Evolutionary conservation across 2,888 invertebrate genomes (phyloP), one percentile per base, ranked within the genome.

Genomic region (Cryptus armator): DNA sequence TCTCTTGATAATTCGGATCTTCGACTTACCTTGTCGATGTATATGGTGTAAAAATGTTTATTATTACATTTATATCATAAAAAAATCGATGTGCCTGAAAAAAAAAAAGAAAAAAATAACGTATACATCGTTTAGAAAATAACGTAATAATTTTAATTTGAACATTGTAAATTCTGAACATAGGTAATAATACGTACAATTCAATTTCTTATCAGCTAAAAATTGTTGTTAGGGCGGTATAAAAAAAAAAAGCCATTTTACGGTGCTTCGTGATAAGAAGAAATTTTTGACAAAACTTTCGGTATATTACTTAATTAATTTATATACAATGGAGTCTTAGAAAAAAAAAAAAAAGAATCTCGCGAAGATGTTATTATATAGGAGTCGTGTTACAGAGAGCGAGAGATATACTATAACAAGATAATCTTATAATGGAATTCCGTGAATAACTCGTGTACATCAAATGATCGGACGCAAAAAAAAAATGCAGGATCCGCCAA

Each of bases 71-170:
- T 48, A 2, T 10, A 1, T 24, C 3, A 3, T 24, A 2, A 24
- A 24, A 24, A 24, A 24, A 24, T 24, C 24, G 24, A 24, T 24
- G 24, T 24, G 24, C 2, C 2, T 2, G 16, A 14, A 2, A 5
- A 16, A 7, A 51, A 14, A 9, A 16, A 16, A 5, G n/a, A 16
- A 29, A 24, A 68, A 62, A 10, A 10, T n/a, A 64, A 68, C 29
- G 10, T 19, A 43, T 48, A 64, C 62, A 44, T 81, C 67, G 43
- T 62, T 83, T 86, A 84, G 77, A 84, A 86, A 81, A 86, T 83
- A 86, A 84, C 78, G 70, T 79, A 75, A 83, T 86, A 75, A 56
- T 81, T 84, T 84, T 86, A 74, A 84, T 84, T 86, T 79, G 84
- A 84, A 84, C 78, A 79, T 77, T 14, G 64, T 70, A 59, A 81